These are phyloP conservation scores for Tromatobia lineatoria DNA, from an alignment of 2,888 invertebrate species.

Conservation along the genomic window DNA sequence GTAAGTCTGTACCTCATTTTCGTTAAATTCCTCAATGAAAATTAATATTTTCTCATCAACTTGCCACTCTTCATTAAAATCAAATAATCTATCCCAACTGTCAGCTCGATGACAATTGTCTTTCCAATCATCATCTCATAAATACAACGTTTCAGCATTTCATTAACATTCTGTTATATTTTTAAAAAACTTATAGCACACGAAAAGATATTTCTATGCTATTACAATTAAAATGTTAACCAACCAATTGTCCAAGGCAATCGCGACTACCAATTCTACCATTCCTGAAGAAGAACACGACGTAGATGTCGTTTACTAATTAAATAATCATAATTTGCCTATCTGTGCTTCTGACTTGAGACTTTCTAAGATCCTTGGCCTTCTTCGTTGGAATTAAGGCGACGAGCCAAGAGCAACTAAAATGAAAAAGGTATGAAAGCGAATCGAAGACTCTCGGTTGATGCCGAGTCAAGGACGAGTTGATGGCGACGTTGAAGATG, in stretches of 20 bases:
- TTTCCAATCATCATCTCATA: too few species aligned
- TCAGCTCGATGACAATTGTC: neutral
- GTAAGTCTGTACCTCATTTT: neutral
- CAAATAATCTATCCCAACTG: neutral
- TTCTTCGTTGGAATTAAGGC: neutral
- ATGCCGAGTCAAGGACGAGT: conserved; percentile 35
- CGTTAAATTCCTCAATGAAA: neutral
- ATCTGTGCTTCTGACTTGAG: neutral
- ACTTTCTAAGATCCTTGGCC: neutral
- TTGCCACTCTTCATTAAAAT: neutral
- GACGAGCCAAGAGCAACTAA: neutral
- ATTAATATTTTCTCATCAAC: neutral
- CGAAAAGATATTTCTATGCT: too few species aligned
- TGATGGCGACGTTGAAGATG: conserved; percentile 20
- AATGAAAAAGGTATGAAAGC: conserved; percentile 13
- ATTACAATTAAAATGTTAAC: neutral
- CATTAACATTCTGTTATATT: too few species aligned
- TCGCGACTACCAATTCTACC: neutral
- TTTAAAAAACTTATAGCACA: too few species aligned
- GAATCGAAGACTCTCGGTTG: conserved; percentile 38
- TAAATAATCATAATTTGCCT: neutral
- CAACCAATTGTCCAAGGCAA: neutral
- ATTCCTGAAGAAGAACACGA: neutral
- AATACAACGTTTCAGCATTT: too few species aligned
- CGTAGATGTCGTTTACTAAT: neutral